Evolutionary conservation across 2,888 invertebrate species (phyloP).

Genomic region (Dermolepida albohirtum): DNA sequence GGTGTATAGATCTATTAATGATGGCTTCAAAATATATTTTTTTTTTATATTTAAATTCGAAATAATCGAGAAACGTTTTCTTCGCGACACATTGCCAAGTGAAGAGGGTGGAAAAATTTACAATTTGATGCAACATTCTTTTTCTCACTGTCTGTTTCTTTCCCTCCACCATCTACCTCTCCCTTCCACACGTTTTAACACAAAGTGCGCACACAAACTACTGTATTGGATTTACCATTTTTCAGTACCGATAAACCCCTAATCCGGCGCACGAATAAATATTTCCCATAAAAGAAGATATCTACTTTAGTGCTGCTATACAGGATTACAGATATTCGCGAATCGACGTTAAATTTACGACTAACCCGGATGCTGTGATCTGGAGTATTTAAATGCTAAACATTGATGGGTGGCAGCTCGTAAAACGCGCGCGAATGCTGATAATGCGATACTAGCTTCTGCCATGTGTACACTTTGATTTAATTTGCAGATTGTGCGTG

Average conservation of each 20-base stretch:
- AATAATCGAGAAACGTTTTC: background rate
- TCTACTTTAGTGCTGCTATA: conserved; percentile 54
- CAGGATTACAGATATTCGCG: conserved; percentile 59
- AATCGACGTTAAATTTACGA: conserved; percentile 53
- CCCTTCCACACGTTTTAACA: conserved; percentile 39
- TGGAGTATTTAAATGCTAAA: conserved; percentile 40
- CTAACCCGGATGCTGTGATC: conserved; percentile 33
- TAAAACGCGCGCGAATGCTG: conserved; percentile 32
- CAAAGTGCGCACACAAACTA: conserved; percentile 57
- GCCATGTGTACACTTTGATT: conserved; percentile 23
- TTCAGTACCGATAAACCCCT: conserved; percentile 61
- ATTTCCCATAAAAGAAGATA: conserved; percentile 60
- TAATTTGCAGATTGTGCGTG: conserved; percentile 28
- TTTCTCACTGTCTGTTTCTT: conserved; percentile 39
- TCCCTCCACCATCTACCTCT: background rate
- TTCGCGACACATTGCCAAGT: background rate
- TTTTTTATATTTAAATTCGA: no score
- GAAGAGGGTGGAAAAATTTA: conserved; percentile 57
- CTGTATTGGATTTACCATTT: conserved; percentile 57
- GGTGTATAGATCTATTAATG: no score
- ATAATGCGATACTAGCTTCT: conserved; percentile 16
- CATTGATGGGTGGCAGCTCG: conserved; percentile 35
- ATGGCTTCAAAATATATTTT: no score
- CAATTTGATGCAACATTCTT: conserved; percentile 60
- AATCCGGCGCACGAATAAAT: conserved; percentile 61